Evolutionary conservation across 2,113 vertebrate genomes (phyloP), one percentile per base, ranked within the genome.

Genomic region (Callocephalon fimbriatum): DNA sequence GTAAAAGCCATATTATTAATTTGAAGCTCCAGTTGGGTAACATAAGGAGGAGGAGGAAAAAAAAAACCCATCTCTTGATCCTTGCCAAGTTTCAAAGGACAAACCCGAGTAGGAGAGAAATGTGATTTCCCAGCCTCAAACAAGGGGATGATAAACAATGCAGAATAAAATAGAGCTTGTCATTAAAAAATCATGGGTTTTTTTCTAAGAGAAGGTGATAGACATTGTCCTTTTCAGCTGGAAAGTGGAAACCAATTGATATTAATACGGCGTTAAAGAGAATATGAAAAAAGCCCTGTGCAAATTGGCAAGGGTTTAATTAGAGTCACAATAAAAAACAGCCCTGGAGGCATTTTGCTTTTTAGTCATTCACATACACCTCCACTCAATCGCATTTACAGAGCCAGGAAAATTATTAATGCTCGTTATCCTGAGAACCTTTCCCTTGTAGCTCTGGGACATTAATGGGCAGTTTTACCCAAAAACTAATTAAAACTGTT

Each of bases 231-330:
- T 93, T 97, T 96, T 95, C 95, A 95, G 96, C 92, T 85, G 90
- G 94, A 96, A 96, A 95, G 78, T 40, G 37, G 90, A 90, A 95
- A 95, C 77, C 93, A 92, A 92, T 71, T 87, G 97, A 97, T 98
- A 97, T 93, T 94, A 97, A 96, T 83, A 61, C 0, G 17, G 89
- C 91, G 95, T 95, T 97, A 96, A 92, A 74, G 44, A 95, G 96
- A 96, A 92, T 93, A 93, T 29, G 42, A 75, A 95, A 83, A 90
- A 91, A 38, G 42, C 87, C 32, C 65, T 21, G 82, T 93, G 93
- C 95, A 97, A 96, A 97, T 94, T 95, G 97, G 98, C 98, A 96
- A 97, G 98, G 98, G 98, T 95, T 98, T 98, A 97, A 98, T 98
- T 97, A 98, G 97, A 95, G 95, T 91, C 74, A 59, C 65, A 72